A percentile compares a stretch with the other conserved stretches of the same genome.
Conservation (phyloP, 2,113 vertebrate species). For the Tretioscincus oriximinensis region DNA sequence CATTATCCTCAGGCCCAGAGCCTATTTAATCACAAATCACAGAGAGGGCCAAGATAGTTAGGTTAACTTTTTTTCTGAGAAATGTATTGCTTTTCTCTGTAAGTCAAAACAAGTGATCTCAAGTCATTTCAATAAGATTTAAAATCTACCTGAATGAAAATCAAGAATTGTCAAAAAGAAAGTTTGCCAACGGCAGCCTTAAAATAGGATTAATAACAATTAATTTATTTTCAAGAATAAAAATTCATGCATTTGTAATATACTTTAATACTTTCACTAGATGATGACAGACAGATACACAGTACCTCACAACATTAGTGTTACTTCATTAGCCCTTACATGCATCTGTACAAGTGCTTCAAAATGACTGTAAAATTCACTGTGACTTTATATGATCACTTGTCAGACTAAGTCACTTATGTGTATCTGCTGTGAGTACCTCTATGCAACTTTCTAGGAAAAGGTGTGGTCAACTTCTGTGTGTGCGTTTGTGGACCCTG, state of each 20-base stretch:
- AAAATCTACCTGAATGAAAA: conserved; percentile 9
- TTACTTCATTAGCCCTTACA: too few species aligned
- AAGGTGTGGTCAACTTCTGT: too few species aligned
- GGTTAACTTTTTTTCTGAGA: conserved; percentile 16
- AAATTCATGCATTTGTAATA: background rate
- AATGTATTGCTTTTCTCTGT: conserved; percentile 2
- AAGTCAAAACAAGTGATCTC: background rate
- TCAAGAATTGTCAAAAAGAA: background rate
- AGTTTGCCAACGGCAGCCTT: background rate
- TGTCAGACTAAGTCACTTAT: too few species aligned
- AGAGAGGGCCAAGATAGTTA: background rate
- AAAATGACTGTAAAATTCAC: too few species aligned
- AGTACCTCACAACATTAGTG: too few species aligned
- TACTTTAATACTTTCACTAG: background rate
- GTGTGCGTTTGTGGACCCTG: too few species aligned
- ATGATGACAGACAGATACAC: too few species aligned
- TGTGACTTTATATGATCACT: too few species aligned
- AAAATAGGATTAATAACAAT: background rate
- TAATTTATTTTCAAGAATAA: background rate
- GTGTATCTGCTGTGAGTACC: too few species aligned
- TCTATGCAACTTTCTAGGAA: too few species aligned
- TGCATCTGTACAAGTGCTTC: too few species aligned
- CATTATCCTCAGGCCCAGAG: background rate
- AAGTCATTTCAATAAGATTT: conserved; percentile 2
- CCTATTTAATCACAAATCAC: background rate